phyloP scores from a whole-genome alignment of 1,140 invertebrate species.

The Apis laboriosa region DNA sequence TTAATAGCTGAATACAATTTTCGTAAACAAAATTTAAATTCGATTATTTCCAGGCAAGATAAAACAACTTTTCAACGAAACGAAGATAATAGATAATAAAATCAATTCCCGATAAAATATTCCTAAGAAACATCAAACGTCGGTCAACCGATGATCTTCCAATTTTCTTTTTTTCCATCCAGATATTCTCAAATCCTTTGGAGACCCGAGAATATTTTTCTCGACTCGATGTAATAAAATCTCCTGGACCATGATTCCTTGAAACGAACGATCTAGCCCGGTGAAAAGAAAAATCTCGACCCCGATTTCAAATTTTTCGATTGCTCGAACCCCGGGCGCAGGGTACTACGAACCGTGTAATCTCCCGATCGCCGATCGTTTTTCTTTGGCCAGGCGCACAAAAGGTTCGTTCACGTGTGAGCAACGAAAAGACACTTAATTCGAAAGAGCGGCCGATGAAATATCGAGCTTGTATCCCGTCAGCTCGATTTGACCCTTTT shows the following conservation, averaged over 20 bases:
- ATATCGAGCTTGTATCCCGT: conserved; percentile 55
- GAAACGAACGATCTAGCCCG: neutral
- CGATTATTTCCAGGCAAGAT: no score
- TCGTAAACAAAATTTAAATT: no score
- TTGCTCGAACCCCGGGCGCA: neutral
- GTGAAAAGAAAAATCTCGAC: neutral
- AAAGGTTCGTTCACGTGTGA: conserved; percentile 45
- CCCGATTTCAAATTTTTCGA: neutral
- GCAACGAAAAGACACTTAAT: conserved; percentile 51
- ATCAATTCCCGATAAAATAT: no score
- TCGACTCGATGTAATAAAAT: neutral
- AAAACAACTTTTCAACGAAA: no score
- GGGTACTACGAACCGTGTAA: conserved; percentile 34
- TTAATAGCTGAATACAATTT: no score
- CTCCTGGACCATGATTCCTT: neutral
- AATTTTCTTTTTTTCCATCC: neutral
- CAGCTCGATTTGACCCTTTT: conserved; percentile 50
- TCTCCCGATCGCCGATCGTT: conserved; percentile 41
- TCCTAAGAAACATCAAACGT: neutral
- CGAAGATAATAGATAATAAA: no score
- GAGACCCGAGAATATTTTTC: neutral
- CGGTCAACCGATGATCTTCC: neutral
- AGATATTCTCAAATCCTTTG: neutral
- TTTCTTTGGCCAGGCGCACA: neutral
- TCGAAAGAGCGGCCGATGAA: conserved; percentile 51